Percentiles rank a stretch among this genome's conserved stretches.
Evolutionary conservation across 2,113 vertebrate species (phyloP).

Genomic region (Addax nasomaculatus): DNA sequence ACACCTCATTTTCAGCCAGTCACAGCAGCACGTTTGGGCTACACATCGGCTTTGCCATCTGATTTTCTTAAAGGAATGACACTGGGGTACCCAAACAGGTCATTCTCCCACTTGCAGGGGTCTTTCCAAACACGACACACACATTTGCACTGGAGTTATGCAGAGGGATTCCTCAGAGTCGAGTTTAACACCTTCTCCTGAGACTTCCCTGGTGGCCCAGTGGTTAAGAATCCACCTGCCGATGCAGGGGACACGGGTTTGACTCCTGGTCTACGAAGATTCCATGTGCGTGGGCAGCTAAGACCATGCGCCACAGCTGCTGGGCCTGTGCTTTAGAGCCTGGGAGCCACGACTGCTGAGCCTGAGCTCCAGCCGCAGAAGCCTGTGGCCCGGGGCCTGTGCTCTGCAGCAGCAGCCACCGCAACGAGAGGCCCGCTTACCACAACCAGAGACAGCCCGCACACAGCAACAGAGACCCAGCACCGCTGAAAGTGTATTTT

Average conservation of each 20-base stretch:
- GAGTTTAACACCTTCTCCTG: too few species aligned
- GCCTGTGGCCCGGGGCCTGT: neutral
- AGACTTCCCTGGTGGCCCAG: neutral
- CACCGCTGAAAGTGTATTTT: fast-evolving
- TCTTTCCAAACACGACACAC: neutral
- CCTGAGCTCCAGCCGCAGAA: neutral
- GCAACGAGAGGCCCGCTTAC: fast-evolving
- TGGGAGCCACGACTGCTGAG: neutral
- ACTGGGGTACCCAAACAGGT: fast-evolving
- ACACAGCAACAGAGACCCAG: neutral
- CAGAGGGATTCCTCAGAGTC: neutral
- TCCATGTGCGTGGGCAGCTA: fast-evolving
- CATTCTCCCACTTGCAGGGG: neutral
- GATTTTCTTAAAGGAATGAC: neutral
- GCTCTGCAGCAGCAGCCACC: neutral
- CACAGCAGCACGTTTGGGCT: fast-evolving
- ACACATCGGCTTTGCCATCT: neutral
- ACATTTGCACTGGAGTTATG: neutral
- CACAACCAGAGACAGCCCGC: neutral
- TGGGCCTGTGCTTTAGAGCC: neutral
- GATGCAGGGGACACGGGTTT: neutral
- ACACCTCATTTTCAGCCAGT: neutral
- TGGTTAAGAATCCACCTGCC: neutral
- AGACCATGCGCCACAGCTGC: fast-evolving
- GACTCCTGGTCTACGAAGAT: neutral